Conservation (phyloP, 92 coral and sea anemone genomes). For the Galaxea fascicularis region DNA sequence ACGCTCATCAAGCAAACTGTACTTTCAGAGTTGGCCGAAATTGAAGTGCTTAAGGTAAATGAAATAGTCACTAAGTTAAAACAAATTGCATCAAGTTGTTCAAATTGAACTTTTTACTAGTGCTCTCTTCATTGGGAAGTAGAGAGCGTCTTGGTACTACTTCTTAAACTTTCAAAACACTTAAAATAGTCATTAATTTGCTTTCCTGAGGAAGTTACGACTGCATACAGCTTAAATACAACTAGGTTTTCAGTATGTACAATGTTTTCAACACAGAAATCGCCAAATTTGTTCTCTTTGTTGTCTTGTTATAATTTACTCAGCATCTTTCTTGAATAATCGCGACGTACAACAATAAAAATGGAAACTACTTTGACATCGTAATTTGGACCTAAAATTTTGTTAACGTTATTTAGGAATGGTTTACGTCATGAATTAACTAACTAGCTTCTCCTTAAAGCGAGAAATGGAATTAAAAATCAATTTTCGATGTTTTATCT, state of each 20-base stretch:
- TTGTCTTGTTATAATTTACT: background rate
- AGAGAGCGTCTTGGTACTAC: background rate
- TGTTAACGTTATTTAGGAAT: background rate
- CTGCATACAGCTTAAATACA: slow-evolving; percentile 1
- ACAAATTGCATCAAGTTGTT: background rate
- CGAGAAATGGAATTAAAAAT: background rate
- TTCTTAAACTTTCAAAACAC: background rate
- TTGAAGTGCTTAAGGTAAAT: background rate
- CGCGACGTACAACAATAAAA: background rate
- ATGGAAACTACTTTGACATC: background rate
- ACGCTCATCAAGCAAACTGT: background rate
- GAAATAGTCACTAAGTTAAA: background rate
- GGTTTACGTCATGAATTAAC: background rate
- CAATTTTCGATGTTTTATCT: background rate
- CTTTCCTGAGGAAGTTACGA: background rate
- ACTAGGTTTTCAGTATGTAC: slow-evolving; percentile 2
- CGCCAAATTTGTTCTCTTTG: background rate
- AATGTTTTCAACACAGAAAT: background rate
- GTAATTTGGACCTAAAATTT: background rate
- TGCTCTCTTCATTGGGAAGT: background rate
- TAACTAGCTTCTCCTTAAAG: background rate
- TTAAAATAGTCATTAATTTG: background rate
- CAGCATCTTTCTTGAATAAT: background rate
- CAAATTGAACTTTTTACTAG: background rate
- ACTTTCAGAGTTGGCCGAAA: background rate